Evolutionary conservation across 2,797 vertebrate species (phyloP).

Genomic region (Pogoniulus pusillus): DNA sequence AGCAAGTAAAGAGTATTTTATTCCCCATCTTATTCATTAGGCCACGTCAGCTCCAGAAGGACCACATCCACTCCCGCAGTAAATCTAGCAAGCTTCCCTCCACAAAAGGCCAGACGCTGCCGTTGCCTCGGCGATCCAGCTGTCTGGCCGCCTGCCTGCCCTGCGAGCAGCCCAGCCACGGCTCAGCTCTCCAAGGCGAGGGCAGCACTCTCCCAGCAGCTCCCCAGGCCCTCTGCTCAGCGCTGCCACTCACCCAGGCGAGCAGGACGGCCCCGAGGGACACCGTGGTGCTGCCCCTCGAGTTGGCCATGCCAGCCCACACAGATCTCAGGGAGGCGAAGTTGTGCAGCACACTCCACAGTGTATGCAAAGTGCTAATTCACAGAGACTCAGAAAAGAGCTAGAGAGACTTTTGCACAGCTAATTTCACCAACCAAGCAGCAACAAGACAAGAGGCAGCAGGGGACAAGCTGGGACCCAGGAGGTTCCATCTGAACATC

Average conservation of each 20-base stretch:
- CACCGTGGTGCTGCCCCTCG: neutral
- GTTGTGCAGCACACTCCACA: accelerated
- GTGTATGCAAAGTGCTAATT: neutral
- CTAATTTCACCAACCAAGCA: neutral
- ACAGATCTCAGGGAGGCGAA: neutral
- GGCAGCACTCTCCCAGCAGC: neutral
- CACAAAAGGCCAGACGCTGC: constrained; percentile 61
- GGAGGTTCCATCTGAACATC: neutral
- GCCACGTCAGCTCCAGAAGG: constrained; percentile 46
- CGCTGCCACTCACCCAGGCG: neutral
- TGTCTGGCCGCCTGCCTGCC: constrained; percentile 49
- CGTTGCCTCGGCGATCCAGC: constrained; percentile 30
- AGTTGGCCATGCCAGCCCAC: neutral
- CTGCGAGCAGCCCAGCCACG: neutral
- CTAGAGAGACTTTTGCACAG: neutral
- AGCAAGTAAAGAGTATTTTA: constrained; percentile 46
- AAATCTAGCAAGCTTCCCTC: constrained; percentile 62
- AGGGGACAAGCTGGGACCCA: neutral
- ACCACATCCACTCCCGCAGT: constrained; percentile 34
- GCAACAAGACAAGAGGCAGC: neutral
- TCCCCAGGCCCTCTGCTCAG: neutral
- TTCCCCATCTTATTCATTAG: constrained; percentile 61
- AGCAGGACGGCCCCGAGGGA: accelerated
- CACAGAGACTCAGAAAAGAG: neutral
- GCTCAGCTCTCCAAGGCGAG: neutral